Evolutionary conservation across 2,113 vertebrate species (phyloP).

Genomic region (Ictalurus furcatus): DNA sequence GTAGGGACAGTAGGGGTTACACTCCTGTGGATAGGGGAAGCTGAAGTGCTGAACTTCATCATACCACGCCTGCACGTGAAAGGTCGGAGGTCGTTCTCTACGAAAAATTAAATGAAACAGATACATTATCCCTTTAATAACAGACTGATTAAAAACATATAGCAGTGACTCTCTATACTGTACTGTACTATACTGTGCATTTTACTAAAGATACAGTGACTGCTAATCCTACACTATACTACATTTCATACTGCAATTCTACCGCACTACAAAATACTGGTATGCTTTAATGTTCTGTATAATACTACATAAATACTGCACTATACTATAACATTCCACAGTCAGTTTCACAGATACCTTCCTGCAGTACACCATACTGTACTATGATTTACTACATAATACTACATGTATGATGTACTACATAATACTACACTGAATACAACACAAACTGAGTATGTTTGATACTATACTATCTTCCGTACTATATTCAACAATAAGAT

Average conservation of each 20-base stretch:
- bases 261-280: no score
- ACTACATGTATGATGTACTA: not conserved
- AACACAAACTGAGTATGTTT: no score
- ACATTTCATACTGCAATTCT: not conserved
- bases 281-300: not conserved
- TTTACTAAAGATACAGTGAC: no score
- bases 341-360: not conserved
- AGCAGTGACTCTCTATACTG: not conserved
- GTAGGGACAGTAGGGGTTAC: constrained; percentile 92
- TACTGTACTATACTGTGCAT: not conserved
- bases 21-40: constrained; percentile 92
- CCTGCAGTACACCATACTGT: not conserved
- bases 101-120: constrained; percentile 22
- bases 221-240: no score
- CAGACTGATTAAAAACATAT: no score
- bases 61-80: constrained; percentile 97
- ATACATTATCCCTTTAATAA: not conserved
- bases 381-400: not conserved
- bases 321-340: not conserved
- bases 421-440: not conserved
- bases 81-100: constrained; percentile 93
- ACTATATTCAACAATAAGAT: not conserved
- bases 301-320: not conserved
- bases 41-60: constrained; percentile 94
- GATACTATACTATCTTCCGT: not conserved